Evolutionary conservation across 2,113 vertebrate genomes (phyloP).

Genomic region (Labeo rohita): DNA sequence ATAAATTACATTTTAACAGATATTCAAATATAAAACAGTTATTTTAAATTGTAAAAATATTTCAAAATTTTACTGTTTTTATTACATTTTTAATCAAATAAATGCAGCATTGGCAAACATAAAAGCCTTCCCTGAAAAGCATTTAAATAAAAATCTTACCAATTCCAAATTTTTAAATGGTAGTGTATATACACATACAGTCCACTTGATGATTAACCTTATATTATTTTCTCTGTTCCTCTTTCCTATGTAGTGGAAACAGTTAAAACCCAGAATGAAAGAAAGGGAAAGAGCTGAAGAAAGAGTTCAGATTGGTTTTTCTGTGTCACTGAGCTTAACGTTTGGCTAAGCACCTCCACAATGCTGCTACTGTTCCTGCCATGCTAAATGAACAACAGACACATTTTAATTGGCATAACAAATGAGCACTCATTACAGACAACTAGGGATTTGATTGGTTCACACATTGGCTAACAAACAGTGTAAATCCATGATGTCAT

Average conservation of each 20-base stretch:
- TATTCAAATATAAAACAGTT: neutral
- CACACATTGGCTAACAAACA: neutral
- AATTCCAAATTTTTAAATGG: neutral
- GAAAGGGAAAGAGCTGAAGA: no score
- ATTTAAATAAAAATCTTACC: neutral
- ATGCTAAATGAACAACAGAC: neutral
- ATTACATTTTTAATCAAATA: neutral
- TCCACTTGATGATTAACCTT: neutral
- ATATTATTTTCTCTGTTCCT: neutral
- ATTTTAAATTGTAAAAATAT: neutral
- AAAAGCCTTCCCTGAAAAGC: neutral
- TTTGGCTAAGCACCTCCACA: neutral
- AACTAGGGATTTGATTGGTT: neutral
- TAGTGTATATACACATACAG: neutral
- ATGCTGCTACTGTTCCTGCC: neutral
- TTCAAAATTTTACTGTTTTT: neutral
- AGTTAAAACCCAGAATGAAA: neutral
- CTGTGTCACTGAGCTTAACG: neutral
- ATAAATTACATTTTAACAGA: neutral
- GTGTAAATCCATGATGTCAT: neutral
- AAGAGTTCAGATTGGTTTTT: neutral
- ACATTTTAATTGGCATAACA: neutral
- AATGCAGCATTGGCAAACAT: neutral
- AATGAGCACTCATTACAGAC: neutral
- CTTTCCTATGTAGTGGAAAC: neutral